Conservation (phyloP, 2,797 vertebrate species). For the Dendrocincla fuliginosa region DNA sequence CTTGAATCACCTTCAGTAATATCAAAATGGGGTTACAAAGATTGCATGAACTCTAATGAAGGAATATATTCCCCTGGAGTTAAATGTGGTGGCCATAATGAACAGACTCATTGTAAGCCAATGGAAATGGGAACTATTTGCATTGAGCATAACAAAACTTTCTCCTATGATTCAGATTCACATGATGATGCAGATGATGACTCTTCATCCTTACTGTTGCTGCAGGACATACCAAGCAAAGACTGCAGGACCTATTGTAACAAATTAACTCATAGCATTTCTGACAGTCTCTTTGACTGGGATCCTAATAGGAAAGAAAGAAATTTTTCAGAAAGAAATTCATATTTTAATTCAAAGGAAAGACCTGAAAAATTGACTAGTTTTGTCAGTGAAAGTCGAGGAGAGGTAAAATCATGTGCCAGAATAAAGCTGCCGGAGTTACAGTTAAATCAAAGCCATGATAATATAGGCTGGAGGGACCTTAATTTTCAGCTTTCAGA, state of each 20-base stretch:
- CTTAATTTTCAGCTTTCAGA: constrained; percentile 80
- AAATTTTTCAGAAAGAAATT: constrained; percentile 56
- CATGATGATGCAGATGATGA: constrained; percentile 84
- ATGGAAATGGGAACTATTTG: constrained; percentile 45
- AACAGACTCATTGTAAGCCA: constrained; percentile 64
- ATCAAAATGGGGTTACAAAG: constrained; percentile 89
- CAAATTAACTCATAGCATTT: constrained; percentile 86
- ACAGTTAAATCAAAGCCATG: constrained; percentile 69
- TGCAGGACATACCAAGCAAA: constrained; percentile 78
- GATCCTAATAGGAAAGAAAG: constrained; percentile 67
- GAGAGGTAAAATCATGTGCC: constrained; percentile 73
- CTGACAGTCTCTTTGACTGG: constrained; percentile 89
- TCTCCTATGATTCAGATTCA: constrained; percentile 84
- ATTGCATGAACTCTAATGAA: constrained; percentile 96
- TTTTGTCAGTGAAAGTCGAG: constrained; percentile 81
- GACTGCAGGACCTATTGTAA: constrained; percentile 74
- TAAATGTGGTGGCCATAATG: constrained; percentile 80
- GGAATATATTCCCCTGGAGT: constrained; percentile 93
- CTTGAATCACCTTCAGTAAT: constrained; percentile 82
- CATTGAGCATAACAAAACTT: constrained; percentile 71
- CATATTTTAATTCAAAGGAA: constrained; percentile 80
- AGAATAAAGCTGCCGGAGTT: constrained; percentile 67
- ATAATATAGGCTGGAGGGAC: constrained; percentile 39
- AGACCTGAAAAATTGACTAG: constrained; percentile 84
- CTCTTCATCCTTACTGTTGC: constrained; percentile 70